phyloP scores from a whole-genome alignment of 1,140 invertebrate genomes.

The Tenebrio molitor region DNA sequence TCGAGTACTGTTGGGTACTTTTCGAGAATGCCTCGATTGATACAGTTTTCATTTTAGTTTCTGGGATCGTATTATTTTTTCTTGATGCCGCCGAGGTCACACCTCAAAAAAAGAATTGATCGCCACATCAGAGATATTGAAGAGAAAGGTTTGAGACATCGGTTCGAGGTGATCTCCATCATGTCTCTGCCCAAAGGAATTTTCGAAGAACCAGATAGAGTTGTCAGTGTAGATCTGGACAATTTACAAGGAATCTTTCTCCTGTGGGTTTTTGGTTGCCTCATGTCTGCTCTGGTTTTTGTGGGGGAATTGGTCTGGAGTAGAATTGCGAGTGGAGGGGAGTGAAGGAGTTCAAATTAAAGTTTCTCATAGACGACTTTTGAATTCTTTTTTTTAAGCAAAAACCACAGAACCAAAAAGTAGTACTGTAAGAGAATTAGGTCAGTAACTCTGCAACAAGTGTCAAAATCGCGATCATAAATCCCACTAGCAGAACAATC shows the following conservation, averaged over 20 bases:
- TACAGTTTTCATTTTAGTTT: too few species aligned
- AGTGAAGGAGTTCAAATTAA: too few species aligned
- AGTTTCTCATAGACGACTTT: too few species aligned
- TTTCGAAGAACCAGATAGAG: neutral
- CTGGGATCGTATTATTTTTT: neutral
- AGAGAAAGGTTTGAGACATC: neutral
- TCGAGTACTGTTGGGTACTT: too few species aligned
- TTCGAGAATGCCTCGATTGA: too few species aligned
- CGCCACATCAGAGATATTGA: neutral
- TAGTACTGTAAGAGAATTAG: too few species aligned
- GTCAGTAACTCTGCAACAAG: too few species aligned
- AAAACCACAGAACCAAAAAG: too few species aligned
- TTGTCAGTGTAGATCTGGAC: neutral
- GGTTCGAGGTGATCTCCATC: neutral
- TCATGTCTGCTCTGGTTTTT: neutral
- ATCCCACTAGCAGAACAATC: neutral
- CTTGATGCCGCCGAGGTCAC: neutral
- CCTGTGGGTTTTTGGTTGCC: neutral
- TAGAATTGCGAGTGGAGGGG: too few species aligned
- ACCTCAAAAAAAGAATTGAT: conserved; percentile 10
- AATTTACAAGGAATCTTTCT: conserved; percentile 3
- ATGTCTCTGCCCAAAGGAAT: neutral
- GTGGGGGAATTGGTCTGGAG: too few species aligned
- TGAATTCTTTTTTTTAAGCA: too few species aligned
- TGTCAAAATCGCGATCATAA: too few species aligned